Evolutionary conservation across 1,140 invertebrate species (phyloP).

Genomic region (Trachymyrmex cornetzi): DNA sequence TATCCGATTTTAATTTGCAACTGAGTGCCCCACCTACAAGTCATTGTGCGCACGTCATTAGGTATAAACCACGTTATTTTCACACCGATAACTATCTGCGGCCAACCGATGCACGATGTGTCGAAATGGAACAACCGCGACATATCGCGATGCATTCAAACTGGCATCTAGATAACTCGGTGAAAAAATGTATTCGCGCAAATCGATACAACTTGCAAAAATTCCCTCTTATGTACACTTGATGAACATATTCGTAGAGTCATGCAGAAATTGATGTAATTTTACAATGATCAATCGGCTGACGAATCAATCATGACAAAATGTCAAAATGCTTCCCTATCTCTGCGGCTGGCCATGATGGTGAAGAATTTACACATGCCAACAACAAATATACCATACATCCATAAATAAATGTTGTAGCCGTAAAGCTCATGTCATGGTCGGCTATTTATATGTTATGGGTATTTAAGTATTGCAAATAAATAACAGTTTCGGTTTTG

Average conservation of each 20-base stretch:
- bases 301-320: constrained; percentile 27
- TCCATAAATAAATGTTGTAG: constrained; percentile 81
- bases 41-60: constrained; percentile 43
- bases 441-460: constrained; percentile 82
- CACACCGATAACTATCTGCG: constrained; percentile 66
- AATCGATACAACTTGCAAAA: constrained; percentile 30
- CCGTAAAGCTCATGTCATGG: constrained; percentile 67
- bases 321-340: constrained; percentile 21
- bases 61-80: constrained; percentile 65
- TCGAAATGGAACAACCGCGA: constrained; percentile 42
- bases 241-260: constrained; percentile 39
- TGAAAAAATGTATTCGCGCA: constrained; percentile 31
- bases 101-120: constrained; percentile 1
- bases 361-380: constrained; percentile 79
- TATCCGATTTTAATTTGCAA: constrained; percentile 63
- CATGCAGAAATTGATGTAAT: constrained; percentile 9
- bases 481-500: constrained; percentile 79
- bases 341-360: not conserved
- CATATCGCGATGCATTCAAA: constrained; percentile 51
- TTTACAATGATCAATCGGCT: constrained; percentile 9
- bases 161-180: constrained; percentile 41
- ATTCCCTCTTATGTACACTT: constrained; percentile 1
- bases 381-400: constrained; percentile 79
- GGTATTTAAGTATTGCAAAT: constrained; percentile 83
- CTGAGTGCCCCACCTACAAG: constrained; percentile 12